Conservation (phyloP, 2,888 invertebrate species). For the Eudasyphora cyanicolor region DNA sequence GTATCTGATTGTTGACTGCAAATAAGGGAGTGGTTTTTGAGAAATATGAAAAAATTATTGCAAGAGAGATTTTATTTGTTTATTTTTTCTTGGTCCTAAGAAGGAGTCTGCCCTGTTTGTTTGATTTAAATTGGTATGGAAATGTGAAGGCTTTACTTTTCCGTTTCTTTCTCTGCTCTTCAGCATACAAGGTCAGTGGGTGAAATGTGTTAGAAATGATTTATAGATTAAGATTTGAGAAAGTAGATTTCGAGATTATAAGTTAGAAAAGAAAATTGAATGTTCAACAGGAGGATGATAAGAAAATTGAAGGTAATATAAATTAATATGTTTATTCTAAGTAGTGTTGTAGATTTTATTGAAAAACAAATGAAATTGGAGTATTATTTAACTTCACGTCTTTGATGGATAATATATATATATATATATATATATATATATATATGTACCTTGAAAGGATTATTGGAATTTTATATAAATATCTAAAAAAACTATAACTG, state of each 20-base stretch:
- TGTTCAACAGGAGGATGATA: background rate
- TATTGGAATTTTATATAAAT: no score
- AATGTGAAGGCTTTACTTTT: background rate
- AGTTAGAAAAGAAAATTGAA: background rate
- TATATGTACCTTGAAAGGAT: no score
- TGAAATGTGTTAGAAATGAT: background rate
- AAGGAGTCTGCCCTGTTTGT: background rate
- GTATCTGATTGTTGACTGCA: background rate
- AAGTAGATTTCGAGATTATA: background rate
- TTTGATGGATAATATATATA: no score
- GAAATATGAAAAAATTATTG: slow-evolving; percentile 1
- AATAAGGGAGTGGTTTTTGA: background rate
- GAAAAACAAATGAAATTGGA: no score
- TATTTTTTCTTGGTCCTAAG: background rate
- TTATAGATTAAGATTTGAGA: background rate
- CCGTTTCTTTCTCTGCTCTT: background rate
- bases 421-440: no score
- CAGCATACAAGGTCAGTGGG: slow-evolving; percentile 4
- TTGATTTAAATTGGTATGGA: background rate
- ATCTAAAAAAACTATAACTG: no score
- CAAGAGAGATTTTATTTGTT: background rate
- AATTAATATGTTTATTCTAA: background rate
- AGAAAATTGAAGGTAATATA: slow-evolving; percentile 1
- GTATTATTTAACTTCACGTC: no score
- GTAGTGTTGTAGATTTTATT: no score